Base-by-base conservation (phyloP, 1,140 invertebrate genomes). In the Thalassaphorura encarpata region DNA sequence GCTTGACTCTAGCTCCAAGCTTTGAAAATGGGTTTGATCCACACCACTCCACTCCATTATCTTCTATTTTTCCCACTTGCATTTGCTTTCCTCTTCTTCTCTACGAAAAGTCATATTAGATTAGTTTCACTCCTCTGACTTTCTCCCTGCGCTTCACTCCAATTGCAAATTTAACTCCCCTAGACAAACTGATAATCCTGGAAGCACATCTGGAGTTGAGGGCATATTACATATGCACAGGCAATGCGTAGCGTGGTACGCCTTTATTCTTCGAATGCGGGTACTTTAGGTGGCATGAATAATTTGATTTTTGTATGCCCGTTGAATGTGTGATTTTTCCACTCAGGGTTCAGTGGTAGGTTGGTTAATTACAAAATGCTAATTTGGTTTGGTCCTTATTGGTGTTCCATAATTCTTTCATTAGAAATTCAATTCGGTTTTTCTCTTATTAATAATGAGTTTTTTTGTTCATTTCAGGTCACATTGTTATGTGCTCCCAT, bases 401-500 rank as follows among this genome's bases (percentile, higher is more conserved):
- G n/a, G 33, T n/a, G 11, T n/a, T 11, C 33, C 33, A 36, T 36
- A n/a, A 36, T 11, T 36, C n/a, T 18, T 28, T 54, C 27, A 26
- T 21, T 31, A 27, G 24, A 27, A 23, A 45, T 42, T 43, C 40
- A 29, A 2, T 21, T 18, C 15, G 21, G 26, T 15, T 21, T 43
- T 31, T 54, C 26, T 8, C 40, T 54, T 21, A 33, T 50, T 51
- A 24, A 23, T 40, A 49, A 39, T 58, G 33, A n/a, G n/a, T n/a
- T n/a, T 52, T 55, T 58, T 56, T 39, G 52, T 2, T 50, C 26
- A 6, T 42, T 23, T 42, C 52, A 65, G 63, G 63, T 62, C 63
- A 65, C 57, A 65, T 65, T 36, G 63, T 65, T 29, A 42, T 65
- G 29, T 61, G 63, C 36, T 65, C 63, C 16, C 63, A 65, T 46